Evolutionary conservation across 2,113 vertebrate genomes (phyloP), one percentile per base, ranked within the genome.

Genomic region (Rhabdomys dilectus): DNA sequence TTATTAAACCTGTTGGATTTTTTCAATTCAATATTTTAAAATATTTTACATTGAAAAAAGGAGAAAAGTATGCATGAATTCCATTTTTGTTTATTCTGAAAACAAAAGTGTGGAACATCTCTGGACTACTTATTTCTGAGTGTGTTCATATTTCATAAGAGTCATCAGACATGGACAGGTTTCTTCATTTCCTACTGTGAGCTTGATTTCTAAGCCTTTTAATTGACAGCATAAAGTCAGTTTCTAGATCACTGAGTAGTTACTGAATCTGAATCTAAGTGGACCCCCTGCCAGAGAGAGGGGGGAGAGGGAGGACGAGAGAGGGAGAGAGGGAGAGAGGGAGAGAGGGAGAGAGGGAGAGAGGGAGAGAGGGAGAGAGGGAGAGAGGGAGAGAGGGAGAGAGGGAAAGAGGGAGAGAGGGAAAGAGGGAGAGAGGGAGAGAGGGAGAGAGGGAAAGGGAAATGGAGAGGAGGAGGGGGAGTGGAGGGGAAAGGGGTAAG

Each of bases 141-240:
- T 3, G 0, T 95, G 68, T 93, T 94, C 95, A 76, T 80, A 66
- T 95, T 96, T 96, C 39, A 92, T 94, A 91, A 96, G 92, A 86
- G 48, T 76, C 64, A 82, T 58, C 17, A 94, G 68, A 73, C 31
- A 31, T 45, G 21, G 12, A 16, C 89, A 84, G 70, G 31, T 56
- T 89, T 88, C 42, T 95, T 95, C 29, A 96, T 90, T 90, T 80
- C 53, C 48, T 91, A 90, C 64, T 70, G 45, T 80, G 80, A 90
- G 89, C 91, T 90, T 48, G 89, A 93, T 96, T 92, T 85, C 34
- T 51, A 88, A 64, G 72, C 56, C 56, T 88, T 93, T 93, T 31
- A 81, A 8, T 88, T 95, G 76, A 76, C 70, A 42, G 5, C 42
- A 26, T 68, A 62, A 91, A 91, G 58, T 76, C 13, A 86, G 66